Base-by-base conservation (phyloP, 2,888 invertebrate genomes). In the Nymphalis urticae region DNA sequence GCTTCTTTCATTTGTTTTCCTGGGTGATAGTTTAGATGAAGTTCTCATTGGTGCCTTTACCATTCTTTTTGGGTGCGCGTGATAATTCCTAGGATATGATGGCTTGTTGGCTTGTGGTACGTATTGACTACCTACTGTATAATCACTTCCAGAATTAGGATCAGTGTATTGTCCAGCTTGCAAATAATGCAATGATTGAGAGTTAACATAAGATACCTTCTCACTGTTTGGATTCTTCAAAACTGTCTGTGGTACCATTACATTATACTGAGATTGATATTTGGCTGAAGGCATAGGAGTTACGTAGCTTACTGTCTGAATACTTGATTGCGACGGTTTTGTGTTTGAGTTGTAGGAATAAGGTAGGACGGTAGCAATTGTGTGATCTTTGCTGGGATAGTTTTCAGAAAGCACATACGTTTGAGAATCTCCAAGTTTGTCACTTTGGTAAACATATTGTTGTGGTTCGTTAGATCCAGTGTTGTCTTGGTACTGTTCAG, bases 371-470 rank as follows among this genome's bases (percentile, higher is more conserved):
- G 94, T 90, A 0, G 94, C 94, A 75, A 92, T 88, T 0, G 94
- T 94, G 71, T 94, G 94, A 60, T 92, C 90, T 71, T 93, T 89
- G 73, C 91, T 93, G 0, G 94, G 94, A 77, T 94, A 94, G 75
- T 94, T 94, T 80, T 94, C 94, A 24, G 92, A 86, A 2, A 94
- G 88, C 1, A 89, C 78, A 32, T 93, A 76, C 17, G 82, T 81
- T 53, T 85, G 80, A 2, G 85, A 76, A 80, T 63, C 79, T 47
- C 74, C 83, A n/a, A 77, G 75, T 47, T 73, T 77, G 75, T 85
- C 84, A 54, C 83, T 83, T 67, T 86, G 84, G 68, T 90, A 89
- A 4, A 81, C 80, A 72, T 91, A 88, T 36, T 77, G 81, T 72
- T 87, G 87, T 47, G 78, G 75, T 42, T 79, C 80, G 16, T 77